phyloP scores from a whole-genome alignment of 64 coral and sea anemone genomes.

The Actinia tenebrosa region DNA sequence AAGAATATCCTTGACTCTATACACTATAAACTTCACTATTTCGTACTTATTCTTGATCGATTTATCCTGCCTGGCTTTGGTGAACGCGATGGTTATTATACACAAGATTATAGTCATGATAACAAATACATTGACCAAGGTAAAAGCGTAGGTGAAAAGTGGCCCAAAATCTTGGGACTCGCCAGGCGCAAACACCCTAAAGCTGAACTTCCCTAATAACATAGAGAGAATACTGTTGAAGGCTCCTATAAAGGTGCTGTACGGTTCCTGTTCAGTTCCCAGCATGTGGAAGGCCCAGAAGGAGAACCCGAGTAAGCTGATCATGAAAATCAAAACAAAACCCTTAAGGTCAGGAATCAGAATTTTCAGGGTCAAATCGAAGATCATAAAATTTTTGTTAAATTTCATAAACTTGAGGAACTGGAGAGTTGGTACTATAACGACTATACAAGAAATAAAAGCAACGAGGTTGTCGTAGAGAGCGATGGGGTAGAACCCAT shows the following conservation, averaged over 20 bases:
- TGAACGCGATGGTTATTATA: conserved; percentile 48
- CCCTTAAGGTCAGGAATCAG: conserved; percentile 34
- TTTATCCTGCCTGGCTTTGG: conserved; percentile 27
- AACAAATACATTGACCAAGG: conserved; percentile 31
- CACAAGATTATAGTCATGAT: conserved; percentile 55
- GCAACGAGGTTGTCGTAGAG: conserved; percentile 49
- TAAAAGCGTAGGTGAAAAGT: conserved; percentile 45
- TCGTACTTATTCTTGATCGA: conserved; percentile 54
- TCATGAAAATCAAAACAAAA: conserved; percentile 28
- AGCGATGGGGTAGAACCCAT: conserved; percentile 36
- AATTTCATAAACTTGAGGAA: conserved; percentile 63
- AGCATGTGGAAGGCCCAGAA: conserved; percentile 45
- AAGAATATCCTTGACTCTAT: conserved; percentile 14
- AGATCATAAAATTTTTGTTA: conserved; percentile 74
- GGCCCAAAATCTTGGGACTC: conserved; percentile 24
- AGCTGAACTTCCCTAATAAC: conserved; percentile 45
- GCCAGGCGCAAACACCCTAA: conserved; percentile 34
- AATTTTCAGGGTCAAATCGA: conserved; percentile 40
- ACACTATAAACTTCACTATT: conserved; percentile 34
- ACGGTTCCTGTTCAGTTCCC: conserved; percentile 5
- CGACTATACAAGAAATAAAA: conserved; percentile 47
- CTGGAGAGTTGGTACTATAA: conserved; percentile 41
- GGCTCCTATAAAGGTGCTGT: conserved; percentile 36
- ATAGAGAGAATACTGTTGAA: conserved; percentile 42
- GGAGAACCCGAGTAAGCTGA: conserved; percentile 31